phyloP scores from a whole-genome alignment of 2,888 invertebrate species.

The Apotomis capreana region DNA sequence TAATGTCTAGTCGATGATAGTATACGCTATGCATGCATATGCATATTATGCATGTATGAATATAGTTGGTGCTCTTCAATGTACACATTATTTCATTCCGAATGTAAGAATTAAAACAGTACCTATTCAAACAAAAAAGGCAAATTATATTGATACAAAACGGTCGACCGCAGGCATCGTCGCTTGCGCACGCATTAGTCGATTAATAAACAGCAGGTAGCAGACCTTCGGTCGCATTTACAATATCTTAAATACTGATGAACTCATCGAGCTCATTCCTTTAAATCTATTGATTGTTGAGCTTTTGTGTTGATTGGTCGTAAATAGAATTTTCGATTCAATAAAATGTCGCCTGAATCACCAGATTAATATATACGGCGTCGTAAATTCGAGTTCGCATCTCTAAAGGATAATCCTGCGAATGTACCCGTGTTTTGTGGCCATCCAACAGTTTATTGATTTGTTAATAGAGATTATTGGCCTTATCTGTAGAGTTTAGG shows the following conservation, averaged over 20 bases:
- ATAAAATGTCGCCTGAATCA: slow-evolving; percentile 57
- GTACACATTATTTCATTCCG: too few relatives aligned
- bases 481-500: slow-evolving; percentile 21
- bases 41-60: neutral
- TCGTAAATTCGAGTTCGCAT: slow-evolving; percentile 47
- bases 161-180: slow-evolving; percentile 37
- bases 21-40: neutral
- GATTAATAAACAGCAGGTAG: slow-evolving; percentile 81
- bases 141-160: slow-evolving; percentile 33
- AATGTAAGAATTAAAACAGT: slow-evolving; percentile 17
- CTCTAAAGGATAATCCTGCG: slow-evolving; percentile 33
- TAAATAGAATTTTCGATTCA: slow-evolving; percentile 61
- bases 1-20: neutral
- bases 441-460: slow-evolving; percentile 34
- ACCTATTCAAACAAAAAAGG: slow-evolving; percentile 20
- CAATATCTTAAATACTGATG: slow-evolving; percentile 76
- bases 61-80: neutral
- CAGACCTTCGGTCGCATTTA: slow-evolving; percentile 64
- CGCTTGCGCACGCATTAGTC: slow-evolving; percentile 39
- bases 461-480: slow-evolving; percentile 40
- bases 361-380: slow-evolving; percentile 48
- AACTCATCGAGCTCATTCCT: slow-evolving; percentile 72
- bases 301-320: slow-evolving; percentile 59
- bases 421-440: slow-evolving; percentile 36
- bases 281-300: slow-evolving; percentile 69